Conservation (phyloP, 2,797 vertebrate genomes). For the Fistularia commersonii region DNA sequence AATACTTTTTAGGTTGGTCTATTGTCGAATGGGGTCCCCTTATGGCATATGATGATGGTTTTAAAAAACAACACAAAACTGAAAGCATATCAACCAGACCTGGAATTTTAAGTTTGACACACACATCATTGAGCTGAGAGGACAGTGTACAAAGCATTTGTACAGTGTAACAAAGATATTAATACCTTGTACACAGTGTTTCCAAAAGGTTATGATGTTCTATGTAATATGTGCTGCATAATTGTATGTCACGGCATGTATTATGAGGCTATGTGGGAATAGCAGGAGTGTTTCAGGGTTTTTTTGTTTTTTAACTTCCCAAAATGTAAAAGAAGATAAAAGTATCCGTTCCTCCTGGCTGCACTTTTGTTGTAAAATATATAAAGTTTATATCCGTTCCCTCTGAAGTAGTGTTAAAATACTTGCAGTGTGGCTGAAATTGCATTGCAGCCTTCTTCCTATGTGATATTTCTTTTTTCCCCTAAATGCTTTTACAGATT, state of each 20-base stretch:
- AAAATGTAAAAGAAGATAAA: background rate
- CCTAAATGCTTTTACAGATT: slow-evolving; percentile 4
- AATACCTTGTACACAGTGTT: slow-evolving; percentile 51
- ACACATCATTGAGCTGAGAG: background rate
- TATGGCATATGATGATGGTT: slow-evolving; percentile 1
- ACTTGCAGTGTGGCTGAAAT: background rate
- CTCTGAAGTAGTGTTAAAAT: too few relatives aligned
- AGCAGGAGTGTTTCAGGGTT: slow-evolving; percentile 23
- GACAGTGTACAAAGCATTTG: slow-evolving; percentile 1
- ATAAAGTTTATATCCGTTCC: background rate
- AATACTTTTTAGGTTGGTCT: background rate
- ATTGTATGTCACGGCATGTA: slow-evolving; percentile 65
- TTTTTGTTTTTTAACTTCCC: slow-evolving; percentile 2
- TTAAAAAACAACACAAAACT: too few relatives aligned
- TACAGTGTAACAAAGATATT: slow-evolving; percentile 33
- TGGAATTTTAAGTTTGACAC: background rate
- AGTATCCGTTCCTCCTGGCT: too few relatives aligned
- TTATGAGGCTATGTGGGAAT: slow-evolving; percentile 38
- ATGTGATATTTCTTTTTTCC: too few relatives aligned
- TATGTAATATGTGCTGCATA: slow-evolving; percentile 59
- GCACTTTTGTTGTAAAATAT: background rate
- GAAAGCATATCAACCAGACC: background rate
- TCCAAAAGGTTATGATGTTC: slow-evolving; percentile 50
- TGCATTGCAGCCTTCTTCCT: background rate
- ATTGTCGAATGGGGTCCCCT: slow-evolving; percentile 5